These are phyloP conservation scores for Charina bottae DNA, from an alignment of 2,113 vertebrate genomes.

Conservation along the genomic window DNA sequence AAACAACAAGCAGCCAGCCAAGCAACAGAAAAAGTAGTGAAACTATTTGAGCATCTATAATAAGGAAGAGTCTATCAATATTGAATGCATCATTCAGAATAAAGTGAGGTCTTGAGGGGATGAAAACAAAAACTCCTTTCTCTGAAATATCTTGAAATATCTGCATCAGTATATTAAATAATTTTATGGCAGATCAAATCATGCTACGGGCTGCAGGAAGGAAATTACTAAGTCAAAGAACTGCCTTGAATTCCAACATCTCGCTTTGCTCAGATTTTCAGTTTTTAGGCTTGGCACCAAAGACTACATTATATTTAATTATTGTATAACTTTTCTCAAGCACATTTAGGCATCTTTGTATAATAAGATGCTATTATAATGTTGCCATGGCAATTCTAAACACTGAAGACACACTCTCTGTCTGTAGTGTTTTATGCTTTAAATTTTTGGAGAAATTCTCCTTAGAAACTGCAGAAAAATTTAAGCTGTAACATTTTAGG, in stretches of 20 bases:
- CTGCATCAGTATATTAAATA: slow-evolving; percentile 2
- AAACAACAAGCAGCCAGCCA: slow-evolving; percentile 1
- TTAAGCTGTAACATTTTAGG: not conserved
- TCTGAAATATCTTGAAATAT: not conserved
- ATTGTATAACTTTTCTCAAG: slow-evolving; percentile 47
- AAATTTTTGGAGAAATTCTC: slow-evolving; percentile 46
- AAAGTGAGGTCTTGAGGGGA: slow-evolving; percentile 32
- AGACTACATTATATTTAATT: slow-evolving; percentile 28
- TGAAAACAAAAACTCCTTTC: slow-evolving; percentile 10
- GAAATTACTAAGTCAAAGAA: not conserved
- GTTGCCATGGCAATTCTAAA: slow-evolving; percentile 63
- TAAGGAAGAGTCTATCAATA: slow-evolving; percentile 23
- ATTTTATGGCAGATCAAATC: slow-evolving; percentile 33
- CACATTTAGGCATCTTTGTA: slow-evolving; percentile 52
- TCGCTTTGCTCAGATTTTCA: slow-evolving; percentile 14
- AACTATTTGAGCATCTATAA: slow-evolving; percentile 27
- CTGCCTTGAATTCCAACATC: slow-evolving; percentile 20
- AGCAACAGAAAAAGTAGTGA: slow-evolving; percentile 16
- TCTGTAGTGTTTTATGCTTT: slow-evolving; percentile 45
- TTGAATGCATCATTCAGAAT: slow-evolving; percentile 18
- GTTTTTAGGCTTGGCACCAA: slow-evolving; percentile 16
- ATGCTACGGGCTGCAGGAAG: not conserved
- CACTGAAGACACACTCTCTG: slow-evolving; percentile 38
- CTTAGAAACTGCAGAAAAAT: slow-evolving; percentile 25
- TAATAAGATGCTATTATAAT: slow-evolving; percentile 52